A percentile compares a stretch with the other conserved stretches of the same genome.
Conservation (phyloP, 64 coral and sea anemone species). For the Porites lutea region DNA sequence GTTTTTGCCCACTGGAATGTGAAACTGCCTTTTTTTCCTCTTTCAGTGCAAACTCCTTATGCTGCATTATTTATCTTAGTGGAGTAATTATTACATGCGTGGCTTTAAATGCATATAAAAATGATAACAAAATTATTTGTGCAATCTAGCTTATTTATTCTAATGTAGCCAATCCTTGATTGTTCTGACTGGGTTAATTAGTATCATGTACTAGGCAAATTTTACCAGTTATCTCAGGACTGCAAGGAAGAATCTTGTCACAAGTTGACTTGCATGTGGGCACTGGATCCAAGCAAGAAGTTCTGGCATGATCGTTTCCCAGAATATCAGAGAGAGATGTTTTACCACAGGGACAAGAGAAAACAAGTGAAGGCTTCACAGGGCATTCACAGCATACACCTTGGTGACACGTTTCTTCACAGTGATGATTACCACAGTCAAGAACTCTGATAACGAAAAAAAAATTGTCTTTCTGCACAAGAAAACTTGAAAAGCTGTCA, state of each 20-base stretch:
- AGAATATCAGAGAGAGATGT: slow-evolving; percentile 65
- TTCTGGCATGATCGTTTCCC: slow-evolving; percentile 44
- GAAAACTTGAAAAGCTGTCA: background rate
- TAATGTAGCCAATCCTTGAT: too few relatives aligned
- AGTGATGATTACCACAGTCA: slow-evolving; percentile 95
- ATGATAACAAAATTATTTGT: too few relatives aligned
- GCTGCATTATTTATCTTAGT: too few relatives aligned
- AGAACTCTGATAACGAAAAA: slow-evolving; percentile 45
- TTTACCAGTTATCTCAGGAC: slow-evolving; percentile 40
- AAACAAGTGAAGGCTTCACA: slow-evolving; percentile 77
- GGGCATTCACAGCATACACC: slow-evolving; percentile 71
- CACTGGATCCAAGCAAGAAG: slow-evolving; percentile 82
- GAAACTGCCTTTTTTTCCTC: too few relatives aligned
- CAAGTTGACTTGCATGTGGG: slow-evolving; percentile 88
- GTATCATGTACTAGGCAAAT: too few relatives aligned
- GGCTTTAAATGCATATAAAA: too few relatives aligned
- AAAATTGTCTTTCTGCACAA: background rate
- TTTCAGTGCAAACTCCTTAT: too few relatives aligned
- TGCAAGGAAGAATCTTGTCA: slow-evolving; percentile 74
- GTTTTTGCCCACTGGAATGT: too few relatives aligned
- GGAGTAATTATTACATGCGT: too few relatives aligned
- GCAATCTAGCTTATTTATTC: too few relatives aligned
- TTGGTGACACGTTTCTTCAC: slow-evolving; percentile 76
- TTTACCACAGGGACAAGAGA: slow-evolving; percentile 95
- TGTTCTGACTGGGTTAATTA: too few relatives aligned